A percentile compares a stretch with the other conserved stretches of the same genome.
Conservation (phyloP, 2,113 vertebrate species). For the Nesoenas mayeri region DNA sequence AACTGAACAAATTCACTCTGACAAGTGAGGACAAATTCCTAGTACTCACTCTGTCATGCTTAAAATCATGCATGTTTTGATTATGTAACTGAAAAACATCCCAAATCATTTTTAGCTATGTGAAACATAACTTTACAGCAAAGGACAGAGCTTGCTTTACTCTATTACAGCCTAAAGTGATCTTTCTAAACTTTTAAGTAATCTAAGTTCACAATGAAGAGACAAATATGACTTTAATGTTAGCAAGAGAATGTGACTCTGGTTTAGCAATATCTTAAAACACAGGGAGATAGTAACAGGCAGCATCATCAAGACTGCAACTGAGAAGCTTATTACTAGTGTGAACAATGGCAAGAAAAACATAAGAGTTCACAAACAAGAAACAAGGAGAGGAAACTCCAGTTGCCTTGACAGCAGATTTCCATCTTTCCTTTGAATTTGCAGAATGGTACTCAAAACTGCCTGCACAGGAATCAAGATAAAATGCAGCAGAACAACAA, state of each 20-base stretch:
- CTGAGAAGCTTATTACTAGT: background rate
- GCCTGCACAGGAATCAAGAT: background rate
- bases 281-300: background rate
- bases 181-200: background rate
- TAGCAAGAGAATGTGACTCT: background rate
- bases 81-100: background rate
- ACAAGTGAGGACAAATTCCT: background rate
- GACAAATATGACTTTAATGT: background rate
- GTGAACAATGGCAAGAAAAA: background rate
- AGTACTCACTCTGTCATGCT: background rate
- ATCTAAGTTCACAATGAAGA: background rate
- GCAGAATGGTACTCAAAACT: background rate
- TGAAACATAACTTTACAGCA: background rate
- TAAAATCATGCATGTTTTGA: background rate
- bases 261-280: background rate
- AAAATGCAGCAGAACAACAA: background rate
- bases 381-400: background rate
- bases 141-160: background rate
- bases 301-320: background rate
- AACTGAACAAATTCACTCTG: background rate
- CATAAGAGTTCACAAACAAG: background rate
- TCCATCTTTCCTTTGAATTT: background rate
- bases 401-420: background rate
- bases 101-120: rapidly evolving
- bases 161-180: background rate